Evolutionary conservation across 2,797 vertebrate species (phyloP), one percentile per base, ranked within the genome.

Genomic region (Etheostoma nigrum): DNA sequence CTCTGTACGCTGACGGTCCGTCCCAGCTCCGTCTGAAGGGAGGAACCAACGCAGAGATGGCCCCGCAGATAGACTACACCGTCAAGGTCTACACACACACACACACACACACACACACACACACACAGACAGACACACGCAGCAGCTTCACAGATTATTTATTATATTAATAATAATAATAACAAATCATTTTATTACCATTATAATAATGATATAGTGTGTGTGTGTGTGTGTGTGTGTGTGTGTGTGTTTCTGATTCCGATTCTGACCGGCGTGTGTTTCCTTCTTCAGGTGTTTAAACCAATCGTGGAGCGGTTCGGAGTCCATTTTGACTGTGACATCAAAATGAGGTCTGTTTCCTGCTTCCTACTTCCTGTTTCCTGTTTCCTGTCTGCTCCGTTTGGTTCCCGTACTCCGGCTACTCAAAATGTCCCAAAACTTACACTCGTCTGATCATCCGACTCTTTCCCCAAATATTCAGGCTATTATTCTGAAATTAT

Each of bases 11-110:
- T 19, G 95, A 95, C 30, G 94, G 94, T 16, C 93, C 96, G 2
- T 96, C 97, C 18, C 95, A 97, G 76, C 94, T 99, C 16, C 93
- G 72, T 79, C 92, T 99, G 86, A 98, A 96, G 93, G 98, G 98
- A 45, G 98, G 98, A 64, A 99, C 98, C 60, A 99, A 99, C 58
- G 97, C 97, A 9, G 98, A 99, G 79, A 99, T 99, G 98, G 98
- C 98, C 15, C 98, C 98, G 15, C 98, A 99, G 92, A 97, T 99
- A 16, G 98, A 99, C 90, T 99, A 99, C 92, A 96, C 96, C 0
- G 49, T 96, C 65, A 97, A 96, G 97, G 97, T 44, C 27, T 2
- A 25, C 13, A 23, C 13, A 25, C 13, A 54, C 27, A 57, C 54
- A 57, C 15, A 33, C 15, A 57, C 1, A 13, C 12, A 13, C 4